Evolutionary conservation across 2,888 invertebrate genomes (phyloP).

Genomic region (Sinelater perroti): DNA sequence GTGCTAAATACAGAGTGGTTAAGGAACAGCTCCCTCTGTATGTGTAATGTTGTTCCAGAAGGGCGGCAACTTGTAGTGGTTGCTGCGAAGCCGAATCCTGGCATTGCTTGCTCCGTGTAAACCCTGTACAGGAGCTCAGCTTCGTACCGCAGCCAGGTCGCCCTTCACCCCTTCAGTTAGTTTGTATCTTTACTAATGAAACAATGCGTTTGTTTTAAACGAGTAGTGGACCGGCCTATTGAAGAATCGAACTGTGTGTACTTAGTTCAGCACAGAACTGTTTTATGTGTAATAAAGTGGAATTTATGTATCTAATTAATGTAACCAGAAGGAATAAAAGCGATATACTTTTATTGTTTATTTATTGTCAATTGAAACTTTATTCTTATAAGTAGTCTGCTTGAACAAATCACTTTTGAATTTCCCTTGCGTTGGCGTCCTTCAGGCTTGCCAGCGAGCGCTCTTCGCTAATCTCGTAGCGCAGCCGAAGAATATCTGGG

Average conservation of each 20-base stretch:
- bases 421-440: background rate
- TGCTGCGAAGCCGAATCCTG: too few species aligned
- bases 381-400: too few species aligned
- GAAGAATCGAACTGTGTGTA: conserved; percentile 43
- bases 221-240: conserved; percentile 49
- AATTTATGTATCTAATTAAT: too few species aligned
- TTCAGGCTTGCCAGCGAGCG: background rate
- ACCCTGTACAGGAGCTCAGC: too few species aligned
- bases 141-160: too few species aligned
- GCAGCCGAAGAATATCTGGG: conserved; percentile 41
- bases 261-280: conserved; percentile 37
- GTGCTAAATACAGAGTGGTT: too few species aligned
- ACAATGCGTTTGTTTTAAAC: conserved; percentile 19
- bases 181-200: conserved; percentile 21
- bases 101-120: too few species aligned
- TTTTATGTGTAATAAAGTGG: conserved; percentile 32
- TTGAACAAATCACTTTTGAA: background rate
- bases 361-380: too few species aligned
- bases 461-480: conserved; percentile 40
- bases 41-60: too few species aligned
- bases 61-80: too few species aligned
- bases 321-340: conserved; percentile 29
- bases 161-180: too few species aligned
- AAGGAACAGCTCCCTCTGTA: too few species aligned
- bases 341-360: conserved; percentile 9